Evolutionary conservation across 2,113 vertebrate genomes (phyloP).

Genomic region (Micronycteris hirsuta): DNA sequence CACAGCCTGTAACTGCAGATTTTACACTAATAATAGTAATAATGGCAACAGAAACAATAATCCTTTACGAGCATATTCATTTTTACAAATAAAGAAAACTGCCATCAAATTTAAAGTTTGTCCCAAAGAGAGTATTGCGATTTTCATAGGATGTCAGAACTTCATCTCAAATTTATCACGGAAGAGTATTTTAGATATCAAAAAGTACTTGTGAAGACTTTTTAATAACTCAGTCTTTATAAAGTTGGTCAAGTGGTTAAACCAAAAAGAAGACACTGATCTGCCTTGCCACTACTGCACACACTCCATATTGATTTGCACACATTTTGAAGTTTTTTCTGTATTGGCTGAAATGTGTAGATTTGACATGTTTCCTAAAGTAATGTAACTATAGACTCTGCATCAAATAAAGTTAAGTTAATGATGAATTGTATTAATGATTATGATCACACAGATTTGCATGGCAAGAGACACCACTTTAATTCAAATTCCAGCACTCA

Average conservation of each 20-base stretch:
- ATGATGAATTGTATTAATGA: neutral
- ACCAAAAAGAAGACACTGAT: neutral
- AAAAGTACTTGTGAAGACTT: neutral
- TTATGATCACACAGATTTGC: neutral
- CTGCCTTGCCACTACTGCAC: neutral
- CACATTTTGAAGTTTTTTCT: neutral
- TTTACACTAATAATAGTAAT: neutral
- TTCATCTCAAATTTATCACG: constrained; percentile 1
- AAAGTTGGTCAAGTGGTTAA: neutral
- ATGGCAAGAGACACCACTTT: neutral
- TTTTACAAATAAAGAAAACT: neutral
- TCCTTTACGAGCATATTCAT: neutral
- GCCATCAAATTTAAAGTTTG: neutral
- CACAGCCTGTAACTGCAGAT: neutral
- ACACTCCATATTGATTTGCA: neutral
- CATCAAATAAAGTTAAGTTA: neutral
- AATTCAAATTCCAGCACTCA: neutral
- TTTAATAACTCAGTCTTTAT: neutral
- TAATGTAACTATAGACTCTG: neutral
- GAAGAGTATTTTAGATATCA: neutral
- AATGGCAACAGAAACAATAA: neutral
- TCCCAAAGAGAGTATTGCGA: neutral
- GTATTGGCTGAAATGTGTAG: neutral
- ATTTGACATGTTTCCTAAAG: neutral
- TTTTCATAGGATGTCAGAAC: neutral